A percentile compares a stretch with the other conserved stretches of the same genome.
Conservation (phyloP, 2,113 vertebrate genomes). For the Xyliphius kryptos region DNA sequence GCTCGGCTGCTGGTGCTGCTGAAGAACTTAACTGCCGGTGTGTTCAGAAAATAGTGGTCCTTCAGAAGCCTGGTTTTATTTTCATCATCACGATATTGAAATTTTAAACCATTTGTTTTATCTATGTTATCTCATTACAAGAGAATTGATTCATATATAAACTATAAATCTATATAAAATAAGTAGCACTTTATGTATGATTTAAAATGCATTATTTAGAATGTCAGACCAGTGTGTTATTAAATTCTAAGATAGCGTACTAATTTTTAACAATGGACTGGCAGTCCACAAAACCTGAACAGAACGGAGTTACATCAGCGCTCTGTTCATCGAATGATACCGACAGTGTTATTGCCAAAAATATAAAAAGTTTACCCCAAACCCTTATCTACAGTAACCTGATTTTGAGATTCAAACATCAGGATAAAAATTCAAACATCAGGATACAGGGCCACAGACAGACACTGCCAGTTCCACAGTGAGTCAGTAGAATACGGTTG, state of each 20-base stretch:
- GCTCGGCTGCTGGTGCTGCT: no score
- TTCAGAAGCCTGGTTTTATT: conserved; percentile 12
- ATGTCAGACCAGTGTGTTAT: conserved; percentile 38
- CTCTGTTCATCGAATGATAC: conserved; percentile 27
- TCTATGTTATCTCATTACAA: conserved; percentile 34
- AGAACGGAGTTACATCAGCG: conserved; percentile 25
- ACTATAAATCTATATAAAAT: conserved; percentile 31
- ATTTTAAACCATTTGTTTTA: neutral
- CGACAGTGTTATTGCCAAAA: conserved; percentile 47
- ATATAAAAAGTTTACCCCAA: conserved; percentile 17
- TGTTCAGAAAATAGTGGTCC: neutral
- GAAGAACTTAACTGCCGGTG: neutral
- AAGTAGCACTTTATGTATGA: conserved; percentile 46
- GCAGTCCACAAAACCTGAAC: conserved; percentile 1
- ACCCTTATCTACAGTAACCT: no score
- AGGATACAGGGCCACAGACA: no score
- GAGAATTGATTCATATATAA: conserved; percentile 39
- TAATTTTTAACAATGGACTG: conserved; percentile 36
- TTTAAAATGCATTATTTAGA: conserved; percentile 39
- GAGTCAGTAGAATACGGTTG: no score
- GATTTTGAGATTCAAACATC: no score
- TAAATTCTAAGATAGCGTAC: conserved; percentile 36
- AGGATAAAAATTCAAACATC: no score
- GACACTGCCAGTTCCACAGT: no score
- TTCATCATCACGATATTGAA: neutral